Evolutionary conservation across 2,113 vertebrate genomes (phyloP), one percentile per base, ranked within the genome.

Genomic region (Percopsis transmontana): DNA sequence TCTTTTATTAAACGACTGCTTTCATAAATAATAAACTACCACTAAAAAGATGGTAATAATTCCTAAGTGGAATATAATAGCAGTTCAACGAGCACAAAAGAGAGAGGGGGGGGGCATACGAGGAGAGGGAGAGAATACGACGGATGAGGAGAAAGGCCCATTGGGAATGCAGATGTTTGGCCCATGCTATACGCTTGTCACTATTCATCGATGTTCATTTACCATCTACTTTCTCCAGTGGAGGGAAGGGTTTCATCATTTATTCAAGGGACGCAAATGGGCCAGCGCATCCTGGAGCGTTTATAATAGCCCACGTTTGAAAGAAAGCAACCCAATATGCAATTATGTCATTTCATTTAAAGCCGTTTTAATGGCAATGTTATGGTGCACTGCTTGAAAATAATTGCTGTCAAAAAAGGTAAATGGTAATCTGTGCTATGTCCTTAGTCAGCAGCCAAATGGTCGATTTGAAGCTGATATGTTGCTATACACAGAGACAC

Each of bases 291-390:
- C 53, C 9, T 21, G 48, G 45, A 70, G 8, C 33, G 15, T 56
- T 58, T 7, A 23, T 3, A 13, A 58, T 21, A n/a, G n/a, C n/a
- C n/a, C n/a, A 12, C 13, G n/a, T 62, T 72, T 64, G 62, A 38
- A 9, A 50, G 57, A 48, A 76, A 59, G 74, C 62, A 69, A 66
- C 72, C 56, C 67, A 55, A 64, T 58, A 57, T 58, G 72, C 76
- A 76, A 70, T 38, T 20, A 19, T 66, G 66, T 70, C 79, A 66
- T 69, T 62, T 72, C 62, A 18, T 74, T 72, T 77, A 74, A 82
- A 75, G 56, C 39, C 24, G 72, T 79, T 84, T 79, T 85, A 77
- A 73, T 74, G 81, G 61, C 81, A 79, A 85, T 87, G 84, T 84
- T 74, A 76, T 83, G 87, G 73, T 62, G 84, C 57, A 18, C 66